phyloP scores from a whole-genome alignment of 2,888 invertebrate species.

The Muschampia plurimacula region DNA sequence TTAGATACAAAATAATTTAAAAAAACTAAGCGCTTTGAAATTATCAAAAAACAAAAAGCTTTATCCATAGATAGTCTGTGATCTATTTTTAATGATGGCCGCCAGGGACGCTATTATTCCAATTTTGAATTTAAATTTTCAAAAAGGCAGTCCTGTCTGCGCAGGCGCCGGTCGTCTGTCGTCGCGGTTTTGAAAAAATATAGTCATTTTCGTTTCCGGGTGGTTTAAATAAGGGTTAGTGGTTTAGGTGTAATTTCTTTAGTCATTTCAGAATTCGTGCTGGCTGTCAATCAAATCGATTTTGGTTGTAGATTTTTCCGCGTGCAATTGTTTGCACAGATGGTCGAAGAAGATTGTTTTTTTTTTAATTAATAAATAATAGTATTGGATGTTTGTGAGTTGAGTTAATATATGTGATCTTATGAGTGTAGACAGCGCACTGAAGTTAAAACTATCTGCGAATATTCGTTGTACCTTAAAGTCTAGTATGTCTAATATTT shows the following conservation, averaged over 20 bases:
- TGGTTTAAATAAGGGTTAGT: slow-evolving; percentile 53
- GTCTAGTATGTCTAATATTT: too few species aligned
- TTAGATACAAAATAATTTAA: slow-evolving; percentile 41
- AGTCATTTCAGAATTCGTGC: slow-evolving; percentile 16
- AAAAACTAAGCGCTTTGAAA: slow-evolving; percentile 59
- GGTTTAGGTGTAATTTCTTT: slow-evolving; percentile 48
- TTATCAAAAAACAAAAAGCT: slow-evolving; percentile 55
- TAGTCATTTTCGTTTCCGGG: slow-evolving; percentile 62
- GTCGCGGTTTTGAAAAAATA: slow-evolving; percentile 68
- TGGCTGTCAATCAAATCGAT: slow-evolving; percentile 39
- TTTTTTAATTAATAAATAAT: neutral
- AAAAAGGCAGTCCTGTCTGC: slow-evolving; percentile 48
- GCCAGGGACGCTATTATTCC: slow-evolving; percentile 68
- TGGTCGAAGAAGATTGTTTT: slow-evolving; percentile 10
- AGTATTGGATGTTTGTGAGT: neutral
- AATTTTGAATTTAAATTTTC: slow-evolving; percentile 75
- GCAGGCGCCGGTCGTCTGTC: slow-evolving; percentile 67
- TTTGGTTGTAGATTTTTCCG: slow-evolving; percentile 41
- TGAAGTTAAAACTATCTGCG: too few species aligned
- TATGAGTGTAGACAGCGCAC: neutral
- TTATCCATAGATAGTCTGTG: slow-evolving; percentile 58
- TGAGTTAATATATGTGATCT: neutral
- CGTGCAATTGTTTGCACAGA: slow-evolving; percentile 27
- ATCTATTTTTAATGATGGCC: slow-evolving; percentile 79
- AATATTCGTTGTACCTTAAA: too few species aligned